These are phyloP conservation scores for Sebastes wilsoni DNA, from an alignment of 2,797 vertebrate genomes.

Conservation along the genomic window DNA sequence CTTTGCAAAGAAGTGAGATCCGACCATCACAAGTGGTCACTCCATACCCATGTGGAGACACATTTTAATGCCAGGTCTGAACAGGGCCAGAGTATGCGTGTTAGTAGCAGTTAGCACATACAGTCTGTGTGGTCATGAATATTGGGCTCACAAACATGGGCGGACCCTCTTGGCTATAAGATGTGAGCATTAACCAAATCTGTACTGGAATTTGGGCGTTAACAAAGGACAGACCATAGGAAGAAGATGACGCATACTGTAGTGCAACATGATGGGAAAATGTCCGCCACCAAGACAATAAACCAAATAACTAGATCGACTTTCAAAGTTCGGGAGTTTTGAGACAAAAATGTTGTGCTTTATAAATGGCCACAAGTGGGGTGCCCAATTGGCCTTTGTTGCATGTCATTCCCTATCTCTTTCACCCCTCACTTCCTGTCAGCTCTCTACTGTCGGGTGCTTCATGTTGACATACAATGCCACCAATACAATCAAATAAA, in stretches of 20 bases:
- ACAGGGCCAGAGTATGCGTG: background rate
- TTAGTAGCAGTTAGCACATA: background rate
- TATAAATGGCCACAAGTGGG: background rate
- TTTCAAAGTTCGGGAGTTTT: background rate
- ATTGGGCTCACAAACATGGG: background rate
- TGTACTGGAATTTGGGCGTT: background rate
- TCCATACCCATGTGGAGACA: background rate
- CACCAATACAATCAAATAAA: background rate
- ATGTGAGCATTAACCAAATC: background rate
- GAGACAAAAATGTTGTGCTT: background rate
- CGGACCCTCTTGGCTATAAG: background rate
- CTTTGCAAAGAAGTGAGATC: background rate
- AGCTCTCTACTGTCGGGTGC: background rate
- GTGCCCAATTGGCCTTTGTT: background rate
- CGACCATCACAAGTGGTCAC: background rate
- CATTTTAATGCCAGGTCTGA: background rate
- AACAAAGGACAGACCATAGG: background rate
- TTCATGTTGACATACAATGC: background rate
- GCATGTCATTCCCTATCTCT: background rate
- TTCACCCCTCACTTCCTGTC: background rate
- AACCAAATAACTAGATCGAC: background rate
- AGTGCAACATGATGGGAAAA: background rate
- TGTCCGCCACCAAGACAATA: background rate
- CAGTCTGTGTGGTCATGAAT: background rate
- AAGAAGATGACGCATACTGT: background rate